Evolutionary conservation across 2,888 invertebrate species (phyloP), one percentile per base, ranked within the genome.

Genomic region (Omphaloscelis lunosa): DNA sequence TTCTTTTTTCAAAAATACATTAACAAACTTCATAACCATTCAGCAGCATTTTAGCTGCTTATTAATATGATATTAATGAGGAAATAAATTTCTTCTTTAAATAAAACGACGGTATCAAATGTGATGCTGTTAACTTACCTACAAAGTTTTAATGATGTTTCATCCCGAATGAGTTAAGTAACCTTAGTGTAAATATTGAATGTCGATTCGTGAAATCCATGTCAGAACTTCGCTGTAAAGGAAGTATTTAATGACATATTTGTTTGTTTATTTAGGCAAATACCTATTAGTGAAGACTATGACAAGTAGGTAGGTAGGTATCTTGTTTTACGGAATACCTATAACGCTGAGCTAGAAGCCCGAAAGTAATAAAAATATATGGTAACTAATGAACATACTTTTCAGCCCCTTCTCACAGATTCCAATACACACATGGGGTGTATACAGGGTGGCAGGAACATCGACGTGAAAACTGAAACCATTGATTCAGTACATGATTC

Each of bases 61-160:
- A 48, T 53, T 73, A 77, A 56, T 41, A 83, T 76, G 56, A 72
- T 80, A 74, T 78, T 89, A 85, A 90, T 87, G 76, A 83, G 67
- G 69, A 88, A 89, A 88, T 86, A 87, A 78, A 86, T 90, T 82
- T 75, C 77, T 63, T 86, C 68, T 62, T 83, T 85, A 90, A 91
- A 91, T 89, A 91, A 87, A 83, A 82, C 87, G 77, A 79, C 79
- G 85, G 85, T 89, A 92, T 91, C 91, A 84, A 91, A 93, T 91
- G 89, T 90, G 89, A 89, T 88, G 85, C 87, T 87, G 90, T 90
- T 90, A 92, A 90, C 89, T 88, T 89, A 89, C 88, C 86, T 81
- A 80, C 75, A 82, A 95, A 95, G 93, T 95, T 95, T 93, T 94
- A 95, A 95, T 94, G 92, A 94, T 90, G 86, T 83, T 82, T 86